These are phyloP conservation scores for Calypte anna DNA, from an alignment of 2,113 vertebrate genomes.

Conservation along the genomic window DNA sequence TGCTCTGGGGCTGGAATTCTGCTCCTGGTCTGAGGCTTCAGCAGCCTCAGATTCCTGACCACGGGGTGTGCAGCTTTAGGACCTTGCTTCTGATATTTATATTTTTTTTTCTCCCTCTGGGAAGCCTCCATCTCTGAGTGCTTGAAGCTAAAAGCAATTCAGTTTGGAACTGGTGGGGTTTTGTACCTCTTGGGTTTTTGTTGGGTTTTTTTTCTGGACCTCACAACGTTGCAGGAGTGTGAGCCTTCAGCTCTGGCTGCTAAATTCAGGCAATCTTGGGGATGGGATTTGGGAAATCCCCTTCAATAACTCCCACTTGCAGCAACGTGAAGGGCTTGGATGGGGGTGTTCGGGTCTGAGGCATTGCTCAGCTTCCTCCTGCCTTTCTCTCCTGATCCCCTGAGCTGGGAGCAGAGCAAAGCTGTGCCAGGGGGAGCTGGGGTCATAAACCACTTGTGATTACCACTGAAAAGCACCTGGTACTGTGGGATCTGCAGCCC, in stretches of 20 bases:
- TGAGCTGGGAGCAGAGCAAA: neutral
- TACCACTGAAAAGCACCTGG: fast-evolving
- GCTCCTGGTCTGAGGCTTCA: neutral
- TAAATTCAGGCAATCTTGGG: neutral
- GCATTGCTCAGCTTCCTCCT: neutral
- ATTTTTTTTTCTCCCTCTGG: neutral
- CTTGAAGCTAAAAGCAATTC: neutral
- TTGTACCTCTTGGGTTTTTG: neutral
- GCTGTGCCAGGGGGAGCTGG: neutral
- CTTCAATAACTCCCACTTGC: neutral
- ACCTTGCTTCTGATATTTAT: neutral
- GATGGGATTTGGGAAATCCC: neutral
- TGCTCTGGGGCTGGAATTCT: fast-evolving
- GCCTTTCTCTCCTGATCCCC: neutral
- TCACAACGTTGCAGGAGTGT: fast-evolving
- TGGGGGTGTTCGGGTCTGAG: neutral
- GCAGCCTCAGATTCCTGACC: neutral
- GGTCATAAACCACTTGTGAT: neutral
- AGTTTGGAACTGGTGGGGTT: neutral
- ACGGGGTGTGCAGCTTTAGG: neutral
- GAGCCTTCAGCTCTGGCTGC: neutral
- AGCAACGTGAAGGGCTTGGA: neutral
- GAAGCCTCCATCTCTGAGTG: neutral
- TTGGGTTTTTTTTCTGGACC: neutral
- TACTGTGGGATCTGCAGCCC: neutral